phyloP scores from a whole-genome alignment of 2,113 vertebrate genomes.

The Boulengeromyrus knoepffleri region DNA sequence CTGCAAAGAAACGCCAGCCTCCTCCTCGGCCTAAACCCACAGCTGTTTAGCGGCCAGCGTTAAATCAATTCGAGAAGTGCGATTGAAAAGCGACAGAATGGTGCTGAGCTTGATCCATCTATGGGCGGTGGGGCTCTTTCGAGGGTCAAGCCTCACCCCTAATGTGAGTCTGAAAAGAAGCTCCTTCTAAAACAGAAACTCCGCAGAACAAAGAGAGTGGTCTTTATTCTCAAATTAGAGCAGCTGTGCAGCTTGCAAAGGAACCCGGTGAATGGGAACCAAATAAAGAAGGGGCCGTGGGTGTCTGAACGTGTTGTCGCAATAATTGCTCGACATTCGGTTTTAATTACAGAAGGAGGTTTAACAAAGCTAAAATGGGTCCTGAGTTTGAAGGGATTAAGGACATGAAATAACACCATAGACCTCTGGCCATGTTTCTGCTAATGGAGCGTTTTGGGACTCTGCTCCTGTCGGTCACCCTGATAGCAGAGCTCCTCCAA shows the following conservation, averaged over 20 bases:
- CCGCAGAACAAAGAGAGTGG: conserved; percentile 62
- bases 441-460: not conserved
- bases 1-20: not conserved
- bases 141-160: conserved; percentile 62
- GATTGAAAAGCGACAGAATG: conserved; percentile 40
- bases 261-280: conserved; percentile 67
- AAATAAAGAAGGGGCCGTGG: conserved; percentile 67
- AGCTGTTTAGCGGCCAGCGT: conserved; percentile 56
- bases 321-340: conserved; percentile 35
- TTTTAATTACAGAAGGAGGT: conserved; percentile 26
- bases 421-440: not conserved
- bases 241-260: conserved; percentile 67
- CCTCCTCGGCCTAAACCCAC: conserved; percentile 26
- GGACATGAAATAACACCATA: not conserved
- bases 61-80: conserved; percentile 47
- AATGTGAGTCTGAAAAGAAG: conserved; percentile 66
- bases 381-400: conserved; percentile 15
- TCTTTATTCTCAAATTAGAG: conserved; percentile 75
- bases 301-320: conserved; percentile 52
- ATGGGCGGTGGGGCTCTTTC: conserved; percentile 50
- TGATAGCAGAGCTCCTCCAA: not conserved
- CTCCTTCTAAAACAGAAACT: conserved; percentile 57
- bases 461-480: not conserved
- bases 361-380: conserved; percentile 25
- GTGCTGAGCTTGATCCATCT: conserved; percentile 45